Conservation (phyloP, 2,113 vertebrate species). For the Corvus cornix region DNA sequence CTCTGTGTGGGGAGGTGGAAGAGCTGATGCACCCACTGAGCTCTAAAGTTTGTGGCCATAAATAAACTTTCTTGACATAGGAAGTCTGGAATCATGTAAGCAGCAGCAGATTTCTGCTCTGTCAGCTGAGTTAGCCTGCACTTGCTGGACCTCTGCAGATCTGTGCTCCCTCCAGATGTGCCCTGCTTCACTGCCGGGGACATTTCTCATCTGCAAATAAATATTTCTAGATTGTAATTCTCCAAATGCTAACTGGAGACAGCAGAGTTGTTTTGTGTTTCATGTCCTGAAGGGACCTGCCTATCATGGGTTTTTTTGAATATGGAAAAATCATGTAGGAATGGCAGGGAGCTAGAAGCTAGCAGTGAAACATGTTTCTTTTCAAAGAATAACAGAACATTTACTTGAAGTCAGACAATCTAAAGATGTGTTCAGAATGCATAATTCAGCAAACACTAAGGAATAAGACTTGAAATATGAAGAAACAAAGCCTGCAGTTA, state of each 20-base stretch:
- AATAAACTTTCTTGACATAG: accelerated
- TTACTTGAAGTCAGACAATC: not conserved
- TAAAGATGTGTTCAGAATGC: slow-evolving; percentile 26
- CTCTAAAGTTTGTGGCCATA: not conserved
- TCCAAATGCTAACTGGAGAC: not conserved
- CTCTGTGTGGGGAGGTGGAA: not conserved
- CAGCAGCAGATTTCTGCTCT: not conserved
- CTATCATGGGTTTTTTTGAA: not conserved
- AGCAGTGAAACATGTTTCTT: not conserved
- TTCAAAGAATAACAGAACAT: not conserved
- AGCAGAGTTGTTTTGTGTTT: not conserved
- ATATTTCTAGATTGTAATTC: not conserved
- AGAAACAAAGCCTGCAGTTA: slow-evolving; percentile 64
- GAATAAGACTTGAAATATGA: slow-evolving; percentile 54
- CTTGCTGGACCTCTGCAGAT: accelerated
- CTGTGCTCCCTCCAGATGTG: not conserved
- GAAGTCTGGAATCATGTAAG: accelerated
- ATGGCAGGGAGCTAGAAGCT: not conserved
- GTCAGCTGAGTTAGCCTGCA: not conserved
- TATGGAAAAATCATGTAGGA: not conserved
- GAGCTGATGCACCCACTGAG: not conserved
- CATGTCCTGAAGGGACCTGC: not conserved
- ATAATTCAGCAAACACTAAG: slow-evolving; percentile 31
- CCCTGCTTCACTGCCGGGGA: not conserved
- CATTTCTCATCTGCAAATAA: not conserved